phyloP scores from a whole-genome alignment of 53 echinoderm and acorn worm genomes.

The Pentamera pediparva region DNA sequence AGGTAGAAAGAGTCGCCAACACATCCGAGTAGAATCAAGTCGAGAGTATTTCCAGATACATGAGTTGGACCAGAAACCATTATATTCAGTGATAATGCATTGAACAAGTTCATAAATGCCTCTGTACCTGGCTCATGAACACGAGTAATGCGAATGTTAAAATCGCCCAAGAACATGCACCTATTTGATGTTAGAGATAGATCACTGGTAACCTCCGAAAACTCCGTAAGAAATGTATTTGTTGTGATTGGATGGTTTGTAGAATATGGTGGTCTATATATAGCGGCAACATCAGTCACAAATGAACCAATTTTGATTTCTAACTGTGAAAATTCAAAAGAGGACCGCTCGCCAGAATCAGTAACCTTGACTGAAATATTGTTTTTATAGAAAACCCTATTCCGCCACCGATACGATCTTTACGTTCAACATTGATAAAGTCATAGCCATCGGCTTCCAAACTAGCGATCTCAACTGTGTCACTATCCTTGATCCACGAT shows the following conservation, averaged over 20 bases:
- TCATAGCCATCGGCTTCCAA: neutral
- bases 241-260: neutral
- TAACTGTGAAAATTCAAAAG: constrained; percentile 4
- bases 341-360: neutral
- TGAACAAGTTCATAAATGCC: neutral
- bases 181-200: constrained; percentile 1
- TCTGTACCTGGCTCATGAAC: neutral
- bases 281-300: neutral
- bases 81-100: neutral
- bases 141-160: neutral
- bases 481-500: constrained; percentile 17
- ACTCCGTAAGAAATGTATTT: neutral
- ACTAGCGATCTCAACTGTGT: constrained; percentile 5
- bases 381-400: constrained; percentile 13
- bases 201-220: neutral
- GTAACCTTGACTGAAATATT: neutral
- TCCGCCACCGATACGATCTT: constrained; percentile 13
- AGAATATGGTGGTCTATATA: constrained; percentile 12
- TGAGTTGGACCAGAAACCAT: constrained; percentile 18
- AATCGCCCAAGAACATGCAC: constrained; percentile 1
- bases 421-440: constrained; percentile 18
- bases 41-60: constrained; percentile 1
- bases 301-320: constrained; percentile 7
- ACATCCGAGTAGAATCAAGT: constrained; percentile 1
- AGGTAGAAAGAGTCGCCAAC: constrained; percentile 5